Evolutionary conservation across 2,113 vertebrate genomes (phyloP).

Genomic region (Tyto alba): DNA sequence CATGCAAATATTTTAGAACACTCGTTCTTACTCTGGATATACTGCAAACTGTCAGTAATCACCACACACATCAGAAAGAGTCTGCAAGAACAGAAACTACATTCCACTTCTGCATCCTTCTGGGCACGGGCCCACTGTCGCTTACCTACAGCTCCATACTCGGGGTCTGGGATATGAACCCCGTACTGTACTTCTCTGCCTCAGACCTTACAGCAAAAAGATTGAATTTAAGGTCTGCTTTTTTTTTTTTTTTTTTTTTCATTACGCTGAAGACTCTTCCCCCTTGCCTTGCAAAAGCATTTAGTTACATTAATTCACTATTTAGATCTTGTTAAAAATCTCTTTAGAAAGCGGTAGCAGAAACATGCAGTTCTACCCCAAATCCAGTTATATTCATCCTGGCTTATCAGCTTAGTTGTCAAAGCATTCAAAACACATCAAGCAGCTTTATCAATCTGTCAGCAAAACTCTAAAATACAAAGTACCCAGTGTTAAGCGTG

Average conservation of each 20-base stretch:
- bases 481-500: neutral
- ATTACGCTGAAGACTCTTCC: neutral
- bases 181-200: neutral
- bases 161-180: fast-evolving
- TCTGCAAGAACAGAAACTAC: neutral
- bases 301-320: neutral
- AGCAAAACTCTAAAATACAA: neutral
- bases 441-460: neutral
- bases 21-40: neutral
- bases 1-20: neutral
- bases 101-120: neutral
- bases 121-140: neutral
- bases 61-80: neutral
- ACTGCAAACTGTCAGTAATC: neutral
- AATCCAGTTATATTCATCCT: neutral
- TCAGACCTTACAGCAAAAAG: neutral
- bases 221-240: fast-evolving
- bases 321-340: neutral
- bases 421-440: neutral
- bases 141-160: neutral
- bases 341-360: neutral
- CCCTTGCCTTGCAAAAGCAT: neutral
- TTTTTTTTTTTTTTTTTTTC: neutral
- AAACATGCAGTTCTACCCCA: neutral
- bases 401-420: neutral